Percentiles rank a stretch among this genome's conserved stretches.
Evolutionary conservation across 2,113 vertebrate species (phyloP).

Genomic region (Taxidea taxus): DNA sequence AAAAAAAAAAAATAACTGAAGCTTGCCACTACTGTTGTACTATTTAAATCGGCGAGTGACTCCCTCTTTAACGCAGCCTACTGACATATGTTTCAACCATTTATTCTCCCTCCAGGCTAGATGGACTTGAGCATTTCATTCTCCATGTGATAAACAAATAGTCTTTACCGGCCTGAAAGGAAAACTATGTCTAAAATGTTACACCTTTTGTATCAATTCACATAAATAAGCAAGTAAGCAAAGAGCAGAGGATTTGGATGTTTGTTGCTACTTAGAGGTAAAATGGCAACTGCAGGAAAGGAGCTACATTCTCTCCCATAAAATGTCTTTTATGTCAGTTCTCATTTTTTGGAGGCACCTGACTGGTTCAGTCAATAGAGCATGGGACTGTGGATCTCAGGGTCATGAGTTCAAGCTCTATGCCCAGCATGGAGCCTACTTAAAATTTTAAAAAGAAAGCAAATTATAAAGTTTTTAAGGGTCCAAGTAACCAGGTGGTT

Average conservation of each 20-base stretch:
- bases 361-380: neutral
- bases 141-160: neutral
- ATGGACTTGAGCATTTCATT: neutral
- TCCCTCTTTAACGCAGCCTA: neutral
- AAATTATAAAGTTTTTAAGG: neutral
- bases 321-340: neutral
- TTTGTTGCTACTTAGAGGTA: neutral
- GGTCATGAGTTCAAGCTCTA: neutral
- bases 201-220: neutral
- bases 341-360: neutral
- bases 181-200: neutral
- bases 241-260: neutral
- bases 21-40: neutral
- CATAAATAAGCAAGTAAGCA: neutral
- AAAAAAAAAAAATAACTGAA: neutral
- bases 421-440: neutral
- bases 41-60: neutral
- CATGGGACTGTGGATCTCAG: neutral
- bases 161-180: neutral
- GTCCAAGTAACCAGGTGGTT: neutral
- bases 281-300: neutral
- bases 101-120: neutral
- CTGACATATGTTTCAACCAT: neutral
- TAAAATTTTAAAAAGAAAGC: neutral
- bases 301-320: neutral